Evolutionary conservation across 2,113 vertebrate species (phyloP), one percentile per base, ranked within the genome.

Genomic region (Paedocypris sp.): DNA sequence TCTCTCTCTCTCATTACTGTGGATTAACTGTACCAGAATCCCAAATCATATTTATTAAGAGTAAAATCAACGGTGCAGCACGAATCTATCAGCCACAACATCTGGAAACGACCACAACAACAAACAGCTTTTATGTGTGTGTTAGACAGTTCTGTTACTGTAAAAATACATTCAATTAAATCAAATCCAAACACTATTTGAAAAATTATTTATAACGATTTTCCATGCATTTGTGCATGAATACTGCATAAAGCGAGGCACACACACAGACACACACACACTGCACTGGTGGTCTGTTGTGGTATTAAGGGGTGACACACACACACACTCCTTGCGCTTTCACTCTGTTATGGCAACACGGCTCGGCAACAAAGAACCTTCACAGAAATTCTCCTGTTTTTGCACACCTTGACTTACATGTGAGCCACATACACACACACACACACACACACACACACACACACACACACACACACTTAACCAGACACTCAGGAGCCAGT

Each of bases 401-500:
- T 29, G 18, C 26, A 42, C 22, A 60, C 47, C 35, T 53, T 49
- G 16, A 16, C 59, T 36, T 25, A 38, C 18, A 18, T 47, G 26
- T 6, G 60, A 28, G 26, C 43, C 5, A 35, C 47, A 60, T 20
- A 49, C 66, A 61, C 50, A 62, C 38, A 16, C 45, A 15, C 29
- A 23, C 18, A 28, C 22, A 46, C 43, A 16, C 54, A 73, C 60
- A 73, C 71, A 48, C 51, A 62, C 46, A 63, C n/a, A n/a, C n/a
- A n/a, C n/a, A 60, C 25, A 49, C 66, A 61, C 50, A 62, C 38
- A 16, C 45, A 15, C 29, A 23, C 18, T 29, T 22, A 46, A 50
- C 22, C 54, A 73, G 63, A 73, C 71, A 48, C 51, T 59, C 46
- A 63, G 67, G 71, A 69, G 71, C 64, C 64, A 61, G 43, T 19